Percentiles rank a stretch among this genome's conserved stretches.
Evolutionary conservation across 2,888 invertebrate genomes (phyloP).

Genomic region (Notodonta ziczac): DNA sequence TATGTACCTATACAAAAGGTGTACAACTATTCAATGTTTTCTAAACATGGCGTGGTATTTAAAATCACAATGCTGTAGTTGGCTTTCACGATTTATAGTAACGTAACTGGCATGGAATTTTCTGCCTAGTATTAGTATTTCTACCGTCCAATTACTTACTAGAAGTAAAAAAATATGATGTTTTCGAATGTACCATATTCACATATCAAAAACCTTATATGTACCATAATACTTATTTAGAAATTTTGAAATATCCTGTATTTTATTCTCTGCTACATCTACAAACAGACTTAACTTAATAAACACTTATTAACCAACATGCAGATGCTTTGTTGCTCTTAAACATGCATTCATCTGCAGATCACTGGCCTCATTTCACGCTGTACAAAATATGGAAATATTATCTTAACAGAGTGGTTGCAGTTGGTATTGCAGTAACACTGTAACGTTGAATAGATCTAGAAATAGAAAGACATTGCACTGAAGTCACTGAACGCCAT

Average conservation of each 20-base stretch:
- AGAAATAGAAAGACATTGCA: conserved; percentile 6
- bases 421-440: background rate
- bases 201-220: no score
- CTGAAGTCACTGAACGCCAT: background rate
- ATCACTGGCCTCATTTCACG: conserved; percentile 25
- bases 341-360: conserved; percentile 2
- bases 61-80: conserved; percentile 3
- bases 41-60: conserved; percentile 29
- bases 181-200: no score
- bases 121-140: no score
- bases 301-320: no score
- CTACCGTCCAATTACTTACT: no score
- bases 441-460: conserved; percentile 1
- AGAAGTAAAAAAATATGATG: no score
- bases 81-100: background rate
- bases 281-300: no score
- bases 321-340: no score
- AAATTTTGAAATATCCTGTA: no score
- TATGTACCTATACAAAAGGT: background rate
- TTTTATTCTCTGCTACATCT: no score
- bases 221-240: no score
- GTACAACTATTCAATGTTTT: conserved; percentile 34
- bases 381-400: conserved; percentile 16
- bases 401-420: conserved; percentile 8
- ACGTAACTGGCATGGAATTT: no score